Base-by-base conservation (phyloP, 2,113 vertebrate genomes). In the Syngnathoides biaculeatus region DNA sequence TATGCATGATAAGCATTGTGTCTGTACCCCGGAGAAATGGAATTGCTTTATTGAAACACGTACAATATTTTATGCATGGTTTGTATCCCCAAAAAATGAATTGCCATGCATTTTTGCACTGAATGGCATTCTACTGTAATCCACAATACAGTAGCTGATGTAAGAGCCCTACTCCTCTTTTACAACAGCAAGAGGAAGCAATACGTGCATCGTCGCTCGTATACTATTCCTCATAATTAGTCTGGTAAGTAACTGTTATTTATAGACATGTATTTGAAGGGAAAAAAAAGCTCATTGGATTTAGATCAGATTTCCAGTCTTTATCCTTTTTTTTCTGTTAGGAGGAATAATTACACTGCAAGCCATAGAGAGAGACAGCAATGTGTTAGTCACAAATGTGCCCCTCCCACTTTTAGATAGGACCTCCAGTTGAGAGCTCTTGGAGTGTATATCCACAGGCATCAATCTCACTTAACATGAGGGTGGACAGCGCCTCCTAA, bases 1-100 rank as follows among this genome's bases (percentile, higher is more conserved):
- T 80, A 69, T 90, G 92, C 86, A 89, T 89, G 86, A 87, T 77
- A 74, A 88, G 90, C 90, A 89, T 86, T 86, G 79, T 91, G 90
- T 83, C 84, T 69, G 74, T 47, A 69, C 78, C 65, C 73, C 65
- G 35, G 62, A 78, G 69, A 74, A 83, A 78, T 78, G 75, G 73
- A 83, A 78, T 78, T 77, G 74, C 86, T 62, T 55, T 80, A 57
- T 71, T 12, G 64, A 77, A 77, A 83, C n/a, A 78, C 74, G 78
- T 84, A 76, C 52, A 74, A 70, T 79, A 88, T 78, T 86, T 84
- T 79, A 86, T 87, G 91, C 86, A 87, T 88, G 87, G 70, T 84
- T 82, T 69, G 56, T 77, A 80, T 77, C 84, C 84, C 67, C 1
- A 35, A 73, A 75, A 62, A 78, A 84, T 69, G 67, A 85, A 86